Conservation (phyloP, 2,113 vertebrate species). For the Oenanthe oenanthe region DNA sequence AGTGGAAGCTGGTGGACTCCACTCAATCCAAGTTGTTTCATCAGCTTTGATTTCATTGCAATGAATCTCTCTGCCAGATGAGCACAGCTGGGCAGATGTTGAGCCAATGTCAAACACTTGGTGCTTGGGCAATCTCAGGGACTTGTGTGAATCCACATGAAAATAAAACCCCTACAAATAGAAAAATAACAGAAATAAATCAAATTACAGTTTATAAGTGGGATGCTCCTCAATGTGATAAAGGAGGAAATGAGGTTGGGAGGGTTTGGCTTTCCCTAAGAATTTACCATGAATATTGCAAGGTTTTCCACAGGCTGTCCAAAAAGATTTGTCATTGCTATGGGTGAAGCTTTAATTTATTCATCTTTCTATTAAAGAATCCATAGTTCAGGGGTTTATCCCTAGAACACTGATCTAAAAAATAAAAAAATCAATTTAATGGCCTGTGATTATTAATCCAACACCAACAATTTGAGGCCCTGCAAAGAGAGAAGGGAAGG, state of each 20-base stretch:
- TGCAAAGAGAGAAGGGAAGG: background rate
- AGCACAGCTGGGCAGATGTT: slow-evolving; percentile 5
- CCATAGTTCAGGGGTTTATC: background rate
- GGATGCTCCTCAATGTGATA: background rate
- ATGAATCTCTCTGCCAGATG: background rate
- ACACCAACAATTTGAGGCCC: background rate
- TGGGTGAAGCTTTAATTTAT: background rate
- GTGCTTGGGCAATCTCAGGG: background rate
- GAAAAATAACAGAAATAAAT: background rate
- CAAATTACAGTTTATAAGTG: background rate
- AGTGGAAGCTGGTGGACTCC: background rate
- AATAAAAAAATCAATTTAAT: background rate
- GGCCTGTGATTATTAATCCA: background rate
- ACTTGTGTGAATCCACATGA: background rate
- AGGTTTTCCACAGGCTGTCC: background rate
- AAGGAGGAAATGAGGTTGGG: background rate
- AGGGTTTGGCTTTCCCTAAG: background rate
- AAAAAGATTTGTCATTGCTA: background rate
- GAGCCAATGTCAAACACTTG: background rate
- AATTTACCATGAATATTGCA: background rate
- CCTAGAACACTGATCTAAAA: background rate
- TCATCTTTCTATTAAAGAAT: background rate
- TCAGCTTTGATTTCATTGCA: background rate
- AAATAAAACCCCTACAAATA: background rate
- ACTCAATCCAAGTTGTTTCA: background rate